These are phyloP conservation scores for Sebastes steindachneri DNA, from an alignment of 2,797 vertebrate species.

Conservation along the genomic window DNA sequence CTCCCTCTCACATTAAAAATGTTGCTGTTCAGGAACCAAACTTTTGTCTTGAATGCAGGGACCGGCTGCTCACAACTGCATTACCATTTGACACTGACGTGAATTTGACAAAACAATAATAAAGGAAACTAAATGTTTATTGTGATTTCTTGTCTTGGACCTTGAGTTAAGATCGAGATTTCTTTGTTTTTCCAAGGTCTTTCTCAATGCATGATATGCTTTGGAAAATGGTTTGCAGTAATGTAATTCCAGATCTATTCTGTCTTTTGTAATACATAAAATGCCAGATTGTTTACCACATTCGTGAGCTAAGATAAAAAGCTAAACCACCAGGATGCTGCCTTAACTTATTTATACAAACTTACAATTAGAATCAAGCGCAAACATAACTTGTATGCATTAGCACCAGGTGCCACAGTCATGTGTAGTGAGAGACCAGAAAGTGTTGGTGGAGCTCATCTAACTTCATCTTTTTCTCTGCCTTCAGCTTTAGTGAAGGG, in stretches of 20 bases:
- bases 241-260: background rate
- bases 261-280: background rate
- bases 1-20: no score
- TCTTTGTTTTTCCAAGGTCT: background rate
- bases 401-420: background rate
- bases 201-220: background rate
- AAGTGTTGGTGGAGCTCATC: background rate
- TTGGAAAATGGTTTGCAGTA: background rate
- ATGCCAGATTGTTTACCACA: background rate
- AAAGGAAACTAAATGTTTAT: no score
- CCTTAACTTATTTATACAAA: background rate
- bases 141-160: background rate
- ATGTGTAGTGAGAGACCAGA: background rate
- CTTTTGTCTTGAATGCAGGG: no score
- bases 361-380: no score
- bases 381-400: background rate
- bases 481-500: constrained; percentile 87
- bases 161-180: background rate
- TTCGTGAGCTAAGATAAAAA: background rate
- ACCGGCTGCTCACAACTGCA: no score
- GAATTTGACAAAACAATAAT: no score
- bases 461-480: background rate
- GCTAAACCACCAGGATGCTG: background rate
- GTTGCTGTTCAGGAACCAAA: no score
- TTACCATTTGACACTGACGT: no score